phyloP scores from a whole-genome alignment of 2,113 vertebrate species.

The Nyctereutes procyonoides region DNA sequence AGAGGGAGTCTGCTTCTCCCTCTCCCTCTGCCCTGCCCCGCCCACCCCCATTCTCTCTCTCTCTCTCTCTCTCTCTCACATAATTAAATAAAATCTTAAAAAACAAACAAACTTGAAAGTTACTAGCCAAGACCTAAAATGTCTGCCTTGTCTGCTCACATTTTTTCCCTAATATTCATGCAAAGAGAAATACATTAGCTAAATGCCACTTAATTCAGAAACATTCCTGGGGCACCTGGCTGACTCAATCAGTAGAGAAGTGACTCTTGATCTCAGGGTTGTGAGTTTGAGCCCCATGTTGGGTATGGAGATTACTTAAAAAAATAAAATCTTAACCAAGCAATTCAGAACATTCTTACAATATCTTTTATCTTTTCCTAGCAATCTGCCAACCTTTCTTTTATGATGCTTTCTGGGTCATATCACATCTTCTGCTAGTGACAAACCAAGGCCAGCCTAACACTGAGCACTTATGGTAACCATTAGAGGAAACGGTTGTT shows the following conservation, averaged over 20 bases:
- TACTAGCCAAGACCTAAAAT: not conserved
- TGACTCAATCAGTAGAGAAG: not conserved
- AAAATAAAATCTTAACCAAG: too few relatives aligned
- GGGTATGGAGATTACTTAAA: too few relatives aligned
- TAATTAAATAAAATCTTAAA: too few relatives aligned
- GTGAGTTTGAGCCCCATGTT: too few relatives aligned
- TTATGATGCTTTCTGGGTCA: not conserved
- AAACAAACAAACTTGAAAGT: not conserved
- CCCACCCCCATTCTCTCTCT: too few relatives aligned
- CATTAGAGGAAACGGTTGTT: not conserved
- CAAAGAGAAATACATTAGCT: not conserved
- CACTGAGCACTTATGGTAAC: not conserved
- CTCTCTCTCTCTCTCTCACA: too few relatives aligned
- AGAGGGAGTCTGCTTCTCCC: too few relatives aligned
- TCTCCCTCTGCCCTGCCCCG: too few relatives aligned
- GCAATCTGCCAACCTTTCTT: not conserved
- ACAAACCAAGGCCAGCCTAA: not conserved
- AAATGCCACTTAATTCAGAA: not conserved
- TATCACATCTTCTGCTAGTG: not conserved
- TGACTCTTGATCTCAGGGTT: too few relatives aligned
- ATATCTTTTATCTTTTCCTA: not conserved
- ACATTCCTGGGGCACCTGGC: not conserved
- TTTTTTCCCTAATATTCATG: not conserved
- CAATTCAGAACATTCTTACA: not conserved
- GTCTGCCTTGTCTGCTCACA: not conserved